These are phyloP conservation scores for Drosophila picticornis DNA, from an alignment of 2,888 invertebrate species.

Conservation along the genomic window DNA sequence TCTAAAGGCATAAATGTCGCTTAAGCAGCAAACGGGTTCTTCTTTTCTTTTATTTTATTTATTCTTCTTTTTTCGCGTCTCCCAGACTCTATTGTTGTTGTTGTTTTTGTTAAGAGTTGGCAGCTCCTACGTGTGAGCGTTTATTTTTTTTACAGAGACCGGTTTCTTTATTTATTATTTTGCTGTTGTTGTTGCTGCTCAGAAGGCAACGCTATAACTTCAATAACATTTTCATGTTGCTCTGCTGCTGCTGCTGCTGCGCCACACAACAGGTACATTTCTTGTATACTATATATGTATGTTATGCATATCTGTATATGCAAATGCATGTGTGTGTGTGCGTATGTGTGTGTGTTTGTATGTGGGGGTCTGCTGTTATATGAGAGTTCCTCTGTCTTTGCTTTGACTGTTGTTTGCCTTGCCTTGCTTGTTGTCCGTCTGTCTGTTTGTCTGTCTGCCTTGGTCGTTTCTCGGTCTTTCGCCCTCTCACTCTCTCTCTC, in stretches of 20 bases:
- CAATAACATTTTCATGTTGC: constrained; percentile 57
- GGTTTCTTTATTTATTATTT: constrained; percentile 50
- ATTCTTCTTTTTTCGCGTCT: constrained; percentile 27
- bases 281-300: constrained; percentile 28
- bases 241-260: constrained; percentile 24
- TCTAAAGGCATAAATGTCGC: constrained; percentile 60
- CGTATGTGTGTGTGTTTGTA: constrained; percentile 3
- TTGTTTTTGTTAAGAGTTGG: constrained; percentile 33
- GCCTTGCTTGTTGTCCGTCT: constrained; percentile 13
- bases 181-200: constrained; percentile 16
- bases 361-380: constrained; percentile 56
- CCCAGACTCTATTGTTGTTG: constrained; percentile 34
- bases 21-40: constrained; percentile 64
- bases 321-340: constrained; percentile 12
- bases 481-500: background rate
- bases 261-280: constrained; percentile 50
- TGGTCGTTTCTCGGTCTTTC: constrained; percentile 52
- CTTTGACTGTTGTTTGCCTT: constrained; percentile 7
- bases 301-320: constrained; percentile 30
- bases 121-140: constrained; percentile 50
- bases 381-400: constrained; percentile 62
- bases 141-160: constrained; percentile 33
- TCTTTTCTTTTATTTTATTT: background rate
- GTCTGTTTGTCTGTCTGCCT: constrained; percentile 55
- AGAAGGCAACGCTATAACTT: constrained; percentile 58